phyloP scores from a whole-genome alignment of 2,797 vertebrate genomes.

The Microhierax caerulescens region DNA sequence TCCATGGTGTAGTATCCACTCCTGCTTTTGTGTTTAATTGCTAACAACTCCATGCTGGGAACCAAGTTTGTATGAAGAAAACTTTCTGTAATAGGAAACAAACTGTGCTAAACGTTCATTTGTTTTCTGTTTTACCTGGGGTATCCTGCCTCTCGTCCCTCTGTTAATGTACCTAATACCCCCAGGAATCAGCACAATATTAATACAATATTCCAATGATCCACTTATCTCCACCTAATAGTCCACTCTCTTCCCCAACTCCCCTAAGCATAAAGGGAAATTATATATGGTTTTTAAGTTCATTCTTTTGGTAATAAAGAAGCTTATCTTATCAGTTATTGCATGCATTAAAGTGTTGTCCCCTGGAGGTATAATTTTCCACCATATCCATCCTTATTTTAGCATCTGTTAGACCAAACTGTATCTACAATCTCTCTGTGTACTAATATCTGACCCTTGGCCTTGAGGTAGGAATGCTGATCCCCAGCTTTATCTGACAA shows the following conservation, averaged over 20 bases:
- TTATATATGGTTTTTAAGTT: constrained; percentile 59
- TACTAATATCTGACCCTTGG: constrained; percentile 36
- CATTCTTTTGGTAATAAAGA: constrained; percentile 52
- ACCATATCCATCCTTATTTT: neutral
- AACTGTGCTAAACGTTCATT: neutral
- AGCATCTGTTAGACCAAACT: neutral
- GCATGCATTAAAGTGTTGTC: constrained; percentile 16
- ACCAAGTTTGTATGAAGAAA: neutral
- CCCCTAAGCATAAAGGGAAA: constrained; percentile 37
- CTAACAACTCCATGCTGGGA: neutral
- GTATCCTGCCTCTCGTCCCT: neutral
- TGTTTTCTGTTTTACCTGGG: neutral
- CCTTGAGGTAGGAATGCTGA: constrained; percentile 30
- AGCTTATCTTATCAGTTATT: constrained; percentile 53
- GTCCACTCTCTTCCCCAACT: neutral
- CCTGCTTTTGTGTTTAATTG: neutral
- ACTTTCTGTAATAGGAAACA: neutral
- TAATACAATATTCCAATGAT: neutral
- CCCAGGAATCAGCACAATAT: neutral
- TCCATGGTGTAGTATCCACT: neutral
- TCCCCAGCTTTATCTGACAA: constrained; percentile 15
- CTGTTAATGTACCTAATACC: neutral
- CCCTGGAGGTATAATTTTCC: constrained; percentile 12
- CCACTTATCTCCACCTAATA: constrained; percentile 16
- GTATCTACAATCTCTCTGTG: neutral